Conservation (phyloP, 2,888 invertebrate genomes). For the Pyralis farinalis region DNA sequence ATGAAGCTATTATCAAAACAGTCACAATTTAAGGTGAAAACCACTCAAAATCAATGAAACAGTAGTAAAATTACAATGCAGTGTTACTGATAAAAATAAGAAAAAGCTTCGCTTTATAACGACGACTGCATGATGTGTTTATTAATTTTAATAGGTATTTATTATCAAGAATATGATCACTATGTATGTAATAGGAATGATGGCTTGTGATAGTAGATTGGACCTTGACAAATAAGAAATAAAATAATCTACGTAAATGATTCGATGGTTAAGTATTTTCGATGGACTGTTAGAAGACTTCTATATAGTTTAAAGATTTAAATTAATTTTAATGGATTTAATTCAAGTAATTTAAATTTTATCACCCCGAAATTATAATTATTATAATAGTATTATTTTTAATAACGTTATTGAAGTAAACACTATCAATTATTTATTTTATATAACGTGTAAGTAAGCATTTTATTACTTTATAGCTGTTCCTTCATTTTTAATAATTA, state of each 20-base stretch:
- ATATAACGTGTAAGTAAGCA: constrained; percentile 26
- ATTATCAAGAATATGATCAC: constrained; percentile 46
- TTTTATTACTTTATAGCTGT: not conserved
- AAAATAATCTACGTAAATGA: constrained; percentile 18
- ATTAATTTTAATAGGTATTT: constrained; percentile 39
- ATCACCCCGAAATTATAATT: no score
- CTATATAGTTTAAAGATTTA: constrained; percentile 1
- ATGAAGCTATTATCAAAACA: constrained; percentile 12
- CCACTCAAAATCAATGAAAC: constrained; percentile 27
- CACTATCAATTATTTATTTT: constrained; percentile 8
- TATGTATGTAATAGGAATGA: constrained; percentile 67
- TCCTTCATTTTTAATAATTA: not conserved
- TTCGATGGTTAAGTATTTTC: constrained; percentile 16
- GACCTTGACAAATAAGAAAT: constrained; percentile 38
- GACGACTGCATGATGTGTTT: constrained; percentile 54
- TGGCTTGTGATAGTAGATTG: constrained; percentile 69
- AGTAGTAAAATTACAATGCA: constrained; percentile 48
- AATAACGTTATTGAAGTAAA: no score
- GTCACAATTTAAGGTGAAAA: constrained; percentile 39
- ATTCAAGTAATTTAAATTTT: no score
- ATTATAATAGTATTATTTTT: no score
- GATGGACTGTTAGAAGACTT: not conserved
- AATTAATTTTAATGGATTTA: no score
- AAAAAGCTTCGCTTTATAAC: constrained; percentile 71
- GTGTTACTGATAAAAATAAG: constrained; percentile 46